A percentile compares a stretch with the other conserved stretches of the same genome.
Conservation (phyloP, 1,140 invertebrate species). For the Neuroterus valhalla region DNA sequence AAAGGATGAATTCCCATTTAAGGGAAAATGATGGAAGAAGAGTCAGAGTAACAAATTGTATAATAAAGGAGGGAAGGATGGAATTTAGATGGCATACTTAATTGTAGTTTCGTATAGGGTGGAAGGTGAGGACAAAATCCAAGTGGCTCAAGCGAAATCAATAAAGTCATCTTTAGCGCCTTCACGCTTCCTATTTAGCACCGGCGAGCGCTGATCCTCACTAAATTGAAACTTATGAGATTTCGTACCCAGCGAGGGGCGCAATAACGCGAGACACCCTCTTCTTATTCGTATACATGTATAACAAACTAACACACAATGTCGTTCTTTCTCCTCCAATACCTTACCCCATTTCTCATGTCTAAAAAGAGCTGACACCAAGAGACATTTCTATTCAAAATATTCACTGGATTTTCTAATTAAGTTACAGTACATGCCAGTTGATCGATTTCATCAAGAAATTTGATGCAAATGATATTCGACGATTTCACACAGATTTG, state of each 20-base stretch:
- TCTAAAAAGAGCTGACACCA: neutral
- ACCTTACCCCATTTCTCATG: conserved; percentile 4
- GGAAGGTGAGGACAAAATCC: conserved; percentile 26
- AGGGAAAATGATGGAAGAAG: no score
- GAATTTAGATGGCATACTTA: neutral
- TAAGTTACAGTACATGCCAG: no score
- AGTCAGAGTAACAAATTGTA: neutral
- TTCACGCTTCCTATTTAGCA: conserved; percentile 49
- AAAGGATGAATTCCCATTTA: no score
- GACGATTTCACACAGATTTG: no score
- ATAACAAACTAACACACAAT: conserved; percentile 22
- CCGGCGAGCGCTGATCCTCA: conserved; percentile 69
- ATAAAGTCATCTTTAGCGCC: conserved; percentile 52
- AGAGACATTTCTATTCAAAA: conserved; percentile 6
- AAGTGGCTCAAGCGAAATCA: conserved; percentile 51
- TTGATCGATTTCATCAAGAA: no score
- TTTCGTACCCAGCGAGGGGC: conserved; percentile 55
- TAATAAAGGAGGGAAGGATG: neutral
- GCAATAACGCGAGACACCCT: conserved; percentile 56
- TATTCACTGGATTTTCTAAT: no score
- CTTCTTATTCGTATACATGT: conserved; percentile 24
- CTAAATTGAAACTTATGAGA: conserved; percentile 76
- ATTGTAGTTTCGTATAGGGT: conserved; percentile 12
- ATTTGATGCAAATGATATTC: no score
- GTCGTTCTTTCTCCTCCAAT: conserved; percentile 9